These are phyloP conservation scores for Halisarca cf. caerulea DNA, from an alignment of 37 sponge, comb jelly and placozoan species.

Conservation along the genomic window DNA sequence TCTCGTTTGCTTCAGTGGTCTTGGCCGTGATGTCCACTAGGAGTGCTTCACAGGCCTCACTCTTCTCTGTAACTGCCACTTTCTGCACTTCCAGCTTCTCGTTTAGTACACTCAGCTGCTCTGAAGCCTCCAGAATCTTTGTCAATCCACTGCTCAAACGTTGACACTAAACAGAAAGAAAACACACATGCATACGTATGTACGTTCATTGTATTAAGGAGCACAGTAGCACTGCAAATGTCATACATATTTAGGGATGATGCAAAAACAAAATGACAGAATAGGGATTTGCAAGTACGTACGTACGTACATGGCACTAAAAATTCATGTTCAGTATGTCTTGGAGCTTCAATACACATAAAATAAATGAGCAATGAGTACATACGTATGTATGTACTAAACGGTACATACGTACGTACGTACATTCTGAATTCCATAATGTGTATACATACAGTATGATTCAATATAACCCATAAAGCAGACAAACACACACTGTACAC, in stretches of 20 bases:
- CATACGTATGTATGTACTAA: neutral
- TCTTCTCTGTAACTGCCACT: slow-evolving; percentile 92
- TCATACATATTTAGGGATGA: neutral
- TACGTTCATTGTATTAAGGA: neutral
- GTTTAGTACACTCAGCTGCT: slow-evolving; percentile 87
- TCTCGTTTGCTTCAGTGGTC: slow-evolving; percentile 84
- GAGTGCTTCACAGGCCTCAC: slow-evolving; percentile 87
- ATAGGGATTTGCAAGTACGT: neutral
- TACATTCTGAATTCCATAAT: no score
- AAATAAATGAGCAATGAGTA: no score
- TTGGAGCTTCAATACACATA: no score
- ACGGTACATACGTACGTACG: slow-evolving; percentile 5
- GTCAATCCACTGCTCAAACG: slow-evolving; percentile 89
- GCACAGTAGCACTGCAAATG: neutral
- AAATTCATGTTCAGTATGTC: neutral
- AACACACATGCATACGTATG: neutral
- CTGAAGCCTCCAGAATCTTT: slow-evolving; percentile 91
- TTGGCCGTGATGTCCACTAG: slow-evolving; percentile 85
- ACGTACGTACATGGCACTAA: neutral
- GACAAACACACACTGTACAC: no score
- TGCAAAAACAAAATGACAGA: no score
- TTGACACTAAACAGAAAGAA: slow-evolving; percentile 65
- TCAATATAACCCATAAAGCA: no score
- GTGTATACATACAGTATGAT: no score
- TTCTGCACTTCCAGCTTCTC: slow-evolving; percentile 96